phyloP scores from a whole-genome alignment of 2,113 vertebrate genomes.

The Tringa solitaria region DNA sequence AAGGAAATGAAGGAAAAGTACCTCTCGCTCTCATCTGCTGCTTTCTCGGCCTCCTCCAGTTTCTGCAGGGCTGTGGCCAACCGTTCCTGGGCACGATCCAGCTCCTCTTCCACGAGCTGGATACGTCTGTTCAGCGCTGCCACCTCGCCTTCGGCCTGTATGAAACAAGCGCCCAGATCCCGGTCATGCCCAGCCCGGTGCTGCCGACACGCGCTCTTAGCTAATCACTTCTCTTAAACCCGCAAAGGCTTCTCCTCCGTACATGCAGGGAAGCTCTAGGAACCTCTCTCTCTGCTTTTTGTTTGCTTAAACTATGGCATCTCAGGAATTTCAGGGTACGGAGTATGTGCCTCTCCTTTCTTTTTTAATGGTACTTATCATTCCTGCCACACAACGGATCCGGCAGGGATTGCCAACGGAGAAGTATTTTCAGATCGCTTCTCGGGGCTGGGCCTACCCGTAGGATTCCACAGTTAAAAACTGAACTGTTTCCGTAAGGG shows the following conservation, averaged over 20 bases:
- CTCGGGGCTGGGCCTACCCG: background rate
- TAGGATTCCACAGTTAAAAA: background rate
- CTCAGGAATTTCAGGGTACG: conserved; percentile 50
- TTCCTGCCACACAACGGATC: background rate
- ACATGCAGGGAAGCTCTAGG: background rate
- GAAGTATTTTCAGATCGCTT: background rate
- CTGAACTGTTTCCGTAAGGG: background rate
- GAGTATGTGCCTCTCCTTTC: background rate
- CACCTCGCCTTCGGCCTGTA: conserved; percentile 91
- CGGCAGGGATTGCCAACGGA: rapidly evolving
- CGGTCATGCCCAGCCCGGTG: background rate
- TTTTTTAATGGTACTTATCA: background rate
- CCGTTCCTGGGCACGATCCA: conserved; percentile 94
- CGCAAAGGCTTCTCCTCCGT: background rate
- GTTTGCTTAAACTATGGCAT: conserved; percentile 25
- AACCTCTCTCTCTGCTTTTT: background rate
- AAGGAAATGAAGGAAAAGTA: background rate
- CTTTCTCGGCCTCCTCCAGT: conserved; percentile 95
- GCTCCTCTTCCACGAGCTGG: conserved; percentile 96
- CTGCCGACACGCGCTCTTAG: background rate
- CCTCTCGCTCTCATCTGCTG: conserved; percentile 95
- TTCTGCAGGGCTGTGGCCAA: conserved; percentile 93
- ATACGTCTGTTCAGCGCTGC: conserved; percentile 93
- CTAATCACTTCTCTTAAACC: background rate
- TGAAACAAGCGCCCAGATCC: background rate